A percentile compares a stretch with the other conserved stretches of the same genome.
These are phyloP conservation scores for Smittia aterrima DNA, from an alignment of 2,888 invertebrate genomes.

Conservation along the genomic window DNA sequence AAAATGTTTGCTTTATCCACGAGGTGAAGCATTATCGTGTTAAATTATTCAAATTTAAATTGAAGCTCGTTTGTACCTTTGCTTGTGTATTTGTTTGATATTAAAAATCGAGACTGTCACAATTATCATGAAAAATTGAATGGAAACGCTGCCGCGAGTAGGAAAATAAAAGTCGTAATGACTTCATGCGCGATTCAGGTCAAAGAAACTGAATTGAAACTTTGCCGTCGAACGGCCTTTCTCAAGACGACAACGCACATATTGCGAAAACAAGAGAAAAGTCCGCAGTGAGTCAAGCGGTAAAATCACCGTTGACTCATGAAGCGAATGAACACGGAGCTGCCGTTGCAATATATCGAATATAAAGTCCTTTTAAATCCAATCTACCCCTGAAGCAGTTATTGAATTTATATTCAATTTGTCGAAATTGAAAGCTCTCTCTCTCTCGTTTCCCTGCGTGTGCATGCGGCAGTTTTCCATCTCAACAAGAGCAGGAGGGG, in stretches of 20 bases:
- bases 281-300: background rate
- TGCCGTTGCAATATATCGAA: constrained; percentile 21
- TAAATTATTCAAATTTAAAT: constrained; percentile 5
- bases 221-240: constrained; percentile 4
- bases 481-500: background rate
- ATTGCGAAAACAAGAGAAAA: background rate
- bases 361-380: constrained; percentile 34
- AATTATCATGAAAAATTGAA: background rate
- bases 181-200: background rate
- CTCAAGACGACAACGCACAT: background rate
- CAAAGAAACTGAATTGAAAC: background rate
- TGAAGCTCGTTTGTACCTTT: background rate
- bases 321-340: background rate
- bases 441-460: background rate
- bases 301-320: background rate
- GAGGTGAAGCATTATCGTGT: background rate
- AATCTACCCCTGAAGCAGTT: constrained; percentile 26
- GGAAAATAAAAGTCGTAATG: background rate
- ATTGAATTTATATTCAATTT: constrained; percentile 41
- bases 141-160: background rate
- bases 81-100: background rate
- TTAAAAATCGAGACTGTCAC: background rate
- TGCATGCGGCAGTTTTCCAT: background rate
- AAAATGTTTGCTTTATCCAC: background rate
- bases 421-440: background rate